Base-by-base conservation (phyloP, 2,888 invertebrate species). In the Agonopterix arenella region DNA sequence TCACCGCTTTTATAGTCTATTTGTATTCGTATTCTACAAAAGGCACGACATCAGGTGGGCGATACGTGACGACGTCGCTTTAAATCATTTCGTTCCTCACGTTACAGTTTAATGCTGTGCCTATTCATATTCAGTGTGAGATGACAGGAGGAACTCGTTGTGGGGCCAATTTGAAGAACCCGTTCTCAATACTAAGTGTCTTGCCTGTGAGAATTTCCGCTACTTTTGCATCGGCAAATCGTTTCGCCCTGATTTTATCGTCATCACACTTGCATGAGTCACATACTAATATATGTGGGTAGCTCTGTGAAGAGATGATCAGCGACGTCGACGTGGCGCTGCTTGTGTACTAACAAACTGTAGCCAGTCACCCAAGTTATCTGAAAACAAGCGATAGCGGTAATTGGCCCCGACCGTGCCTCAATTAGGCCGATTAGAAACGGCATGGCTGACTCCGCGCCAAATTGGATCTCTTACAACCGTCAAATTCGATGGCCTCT, bases 401-500 rank as follows among this genome's bases (percentile, higher is more conserved):
- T 77, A 74, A 77, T 76, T 76, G 66, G 66, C 70, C 62, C 54
- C 63, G 57, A 66, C 67, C 70, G 73, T 73, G 69, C 61, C 68
- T 67, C 74, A 77, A 75, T 80, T 80, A 80, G 66, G 60, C 59
- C 66, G 73, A 76, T 79, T 79, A 76, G 71, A 73, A 76, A 70
- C 71, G 68, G 68, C 64, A 68, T 62, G 64, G 61, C 59, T 60
- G 61, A 61, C 11, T 28, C 28, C 4, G 28, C 58, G 60, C 66
- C 58, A 74, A 76, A 78, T 76, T 77, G 72, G 73, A 80, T 78
- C 77, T 74, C 51, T 51, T 51, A 50, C 64, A 60, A 11, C 11
- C 59, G 64, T 67, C 60, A 73, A 71, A 68, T 56, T 57, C 57
- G 59, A 64, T 59, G 56, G 55, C 57, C 58, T 52, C 56, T 38